Percentiles rank a stretch among this genome's conserved stretches.
phyloP scores from a whole-genome alignment of 2,888 invertebrate genomes.

The Octonoba sinensis region DNA sequence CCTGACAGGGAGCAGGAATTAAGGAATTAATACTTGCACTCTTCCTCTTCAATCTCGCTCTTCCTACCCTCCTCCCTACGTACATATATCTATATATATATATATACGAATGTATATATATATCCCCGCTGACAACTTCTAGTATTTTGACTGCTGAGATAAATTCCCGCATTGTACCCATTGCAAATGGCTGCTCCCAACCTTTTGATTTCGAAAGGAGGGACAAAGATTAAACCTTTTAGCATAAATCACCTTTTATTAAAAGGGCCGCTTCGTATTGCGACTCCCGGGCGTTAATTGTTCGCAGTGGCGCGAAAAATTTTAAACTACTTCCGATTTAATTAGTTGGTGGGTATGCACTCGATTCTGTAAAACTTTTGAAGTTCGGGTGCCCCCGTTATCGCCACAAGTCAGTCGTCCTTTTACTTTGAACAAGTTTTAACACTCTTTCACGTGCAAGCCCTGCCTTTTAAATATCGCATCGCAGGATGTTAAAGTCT shows the following conservation, averaged over 20 bases:
- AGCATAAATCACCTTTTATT: conserved; percentile 62
- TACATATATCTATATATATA: conserved; percentile 20
- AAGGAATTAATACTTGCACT: conserved; percentile 46
- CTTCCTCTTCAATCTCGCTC: neutral
- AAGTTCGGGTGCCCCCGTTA: conserved; percentile 39
- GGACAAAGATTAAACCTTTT: conserved; percentile 57
- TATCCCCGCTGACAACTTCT: conserved; percentile 33
- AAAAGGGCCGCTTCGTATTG: conserved; percentile 44
- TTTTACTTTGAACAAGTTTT: conserved; percentile 20
- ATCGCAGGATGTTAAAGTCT: no score
- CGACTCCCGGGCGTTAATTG: conserved; percentile 52
- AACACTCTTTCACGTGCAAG: neutral
- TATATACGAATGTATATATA: conserved; percentile 4
- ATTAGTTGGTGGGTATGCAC: conserved; percentile 37
- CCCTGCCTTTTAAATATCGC: no score
- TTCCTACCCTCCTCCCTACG: conserved; percentile 18
- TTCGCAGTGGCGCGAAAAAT: conserved; percentile 59
- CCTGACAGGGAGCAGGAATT: conserved; percentile 50
- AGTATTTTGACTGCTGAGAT: conserved; percentile 39
- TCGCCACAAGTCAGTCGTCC: conserved; percentile 49
- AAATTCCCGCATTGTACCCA: conserved; percentile 48
- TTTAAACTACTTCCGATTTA: conserved; percentile 61
- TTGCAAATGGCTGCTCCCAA: conserved; percentile 47
- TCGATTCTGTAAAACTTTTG: conserved; percentile 36
- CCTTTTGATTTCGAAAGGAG: conserved; percentile 37